phyloP scores from a whole-genome alignment of 2,113 vertebrate species.

The Myotis lucifugus region DNA sequence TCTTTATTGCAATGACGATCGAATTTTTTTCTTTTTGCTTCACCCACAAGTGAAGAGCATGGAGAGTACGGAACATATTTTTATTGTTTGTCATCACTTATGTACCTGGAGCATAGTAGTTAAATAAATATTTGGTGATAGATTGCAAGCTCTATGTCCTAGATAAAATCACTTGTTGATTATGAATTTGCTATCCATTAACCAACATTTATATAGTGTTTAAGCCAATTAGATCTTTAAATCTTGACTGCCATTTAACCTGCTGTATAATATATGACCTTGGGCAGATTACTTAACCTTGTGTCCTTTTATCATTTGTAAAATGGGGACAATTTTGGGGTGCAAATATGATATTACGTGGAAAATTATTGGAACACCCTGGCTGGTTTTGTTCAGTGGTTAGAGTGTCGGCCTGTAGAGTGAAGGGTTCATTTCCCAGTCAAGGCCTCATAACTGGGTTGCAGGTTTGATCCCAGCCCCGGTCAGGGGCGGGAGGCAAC shows the following conservation, averaged over 20 bases:
- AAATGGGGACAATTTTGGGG: neutral
- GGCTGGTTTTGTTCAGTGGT: too few species aligned
- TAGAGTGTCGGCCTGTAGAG: too few species aligned
- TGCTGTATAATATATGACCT: neutral
- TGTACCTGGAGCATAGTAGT: neutral
- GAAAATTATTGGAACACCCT: neutral
- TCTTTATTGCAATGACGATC: neutral
- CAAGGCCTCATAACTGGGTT: too few species aligned
- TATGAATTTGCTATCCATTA: neutral
- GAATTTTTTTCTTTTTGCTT: neutral
- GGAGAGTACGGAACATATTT: neutral
- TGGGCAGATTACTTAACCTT: neutral
- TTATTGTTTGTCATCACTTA: neutral
- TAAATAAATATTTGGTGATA: constrained; percentile 48
- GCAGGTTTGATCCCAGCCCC: too few species aligned
- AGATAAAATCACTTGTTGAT: constrained; percentile 30
- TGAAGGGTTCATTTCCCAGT: too few species aligned
- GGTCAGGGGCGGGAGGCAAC: too few species aligned
- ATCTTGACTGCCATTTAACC: neutral
- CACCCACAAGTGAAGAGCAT: neutral
- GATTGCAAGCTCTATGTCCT: neutral
- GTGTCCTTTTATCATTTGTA: neutral
- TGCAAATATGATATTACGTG: neutral
- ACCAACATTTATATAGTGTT: neutral
- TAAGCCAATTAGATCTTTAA: neutral